These are phyloP conservation scores for Chrysocyon brachyurus DNA, from an alignment of 2,797 vertebrate genomes.

Conservation along the genomic window DNA sequence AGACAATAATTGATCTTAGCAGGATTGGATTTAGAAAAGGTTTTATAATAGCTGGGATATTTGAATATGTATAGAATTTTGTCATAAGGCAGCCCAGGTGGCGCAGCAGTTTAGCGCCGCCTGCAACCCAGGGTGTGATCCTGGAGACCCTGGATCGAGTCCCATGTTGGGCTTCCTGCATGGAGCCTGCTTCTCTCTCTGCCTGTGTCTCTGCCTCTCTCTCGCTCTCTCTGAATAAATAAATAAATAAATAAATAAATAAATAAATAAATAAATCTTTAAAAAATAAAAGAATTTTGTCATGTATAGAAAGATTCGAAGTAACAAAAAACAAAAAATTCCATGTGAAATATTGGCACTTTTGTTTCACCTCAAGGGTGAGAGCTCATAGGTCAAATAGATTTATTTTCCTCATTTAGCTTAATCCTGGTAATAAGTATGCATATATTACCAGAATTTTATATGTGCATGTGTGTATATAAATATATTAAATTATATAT, in stretches of 20 bases:
- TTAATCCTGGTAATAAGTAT: neutral
- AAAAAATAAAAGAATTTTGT: neutral
- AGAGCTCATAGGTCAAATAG: neutral
- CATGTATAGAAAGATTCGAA: neutral
- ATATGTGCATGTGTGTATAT: neutral
- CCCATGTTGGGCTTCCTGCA: too few relatives aligned
- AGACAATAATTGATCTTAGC: neutral
- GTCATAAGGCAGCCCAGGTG: neutral
- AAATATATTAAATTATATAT: too few relatives aligned
- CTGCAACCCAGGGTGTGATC: too few relatives aligned
- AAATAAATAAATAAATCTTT: too few relatives aligned
- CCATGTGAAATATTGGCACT: neutral
- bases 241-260: too few relatives aligned
- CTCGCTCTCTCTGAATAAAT: too few relatives aligned
- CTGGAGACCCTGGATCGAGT: too few relatives aligned
- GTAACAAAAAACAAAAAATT: neutral
- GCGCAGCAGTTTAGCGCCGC: too few relatives aligned
- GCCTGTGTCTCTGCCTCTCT: too few relatives aligned
- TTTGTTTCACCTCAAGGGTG: neutral
- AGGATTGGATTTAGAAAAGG: neutral
- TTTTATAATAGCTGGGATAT: neutral
- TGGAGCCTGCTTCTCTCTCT: too few relatives aligned
- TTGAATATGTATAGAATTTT: neutral
- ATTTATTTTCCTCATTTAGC: neutral
- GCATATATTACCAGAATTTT: neutral